Base-by-base conservation (phyloP, 2,797 vertebrate species). In the Yasuhikotakia modesta region DNA sequence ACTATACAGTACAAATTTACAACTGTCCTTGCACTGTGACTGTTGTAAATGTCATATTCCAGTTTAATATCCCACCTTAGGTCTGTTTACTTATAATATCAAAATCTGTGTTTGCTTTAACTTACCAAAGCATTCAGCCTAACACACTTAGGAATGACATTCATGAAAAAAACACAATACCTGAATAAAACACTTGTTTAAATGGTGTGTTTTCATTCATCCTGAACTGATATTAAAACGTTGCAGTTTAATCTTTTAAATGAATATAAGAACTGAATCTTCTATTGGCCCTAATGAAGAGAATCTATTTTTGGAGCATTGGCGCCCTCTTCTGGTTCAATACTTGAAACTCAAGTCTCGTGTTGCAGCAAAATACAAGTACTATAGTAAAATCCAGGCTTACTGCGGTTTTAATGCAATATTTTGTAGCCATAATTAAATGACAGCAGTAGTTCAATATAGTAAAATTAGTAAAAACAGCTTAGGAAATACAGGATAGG, bases 271-370 rank as follows among this genome's bases (percentile, higher is more conserved):
- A n/a, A 35, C 1, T 35, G 7, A 35, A 21, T 22, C 11, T 19
- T 12, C 35, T 16, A 5, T 39, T 66, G 22, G 4, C 3, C 17
- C 13, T 46, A 14, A 46, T 57, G 48, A 39, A 57, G 39, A 4
- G 27, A 67, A 27, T 1, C n/a, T n/a, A 16, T 13, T 7, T 1
- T 30, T 17, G 17, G 21, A 27, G 43, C 73, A 57, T 46, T 67
- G 64, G 65, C 65, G 58, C 65, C 74, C 46, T 30, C 74, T 30
- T 24, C 43, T 69, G 65, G 65, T 69, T 50, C n/a, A 77, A 52
- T 22, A 48, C 4, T 58, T 53, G n/a, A n/a, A n/a, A n/a, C n/a
- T 60, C 4, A 48, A 39, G 4, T 8, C 35, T 39, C 35, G 10
- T 39, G 10, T 39, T 8, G 35, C 35, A 8, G 10, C 35, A 39